These are phyloP conservation scores for Polyploca ridens DNA, from an alignment of 2,888 invertebrate species.

Conservation along the genomic window DNA sequence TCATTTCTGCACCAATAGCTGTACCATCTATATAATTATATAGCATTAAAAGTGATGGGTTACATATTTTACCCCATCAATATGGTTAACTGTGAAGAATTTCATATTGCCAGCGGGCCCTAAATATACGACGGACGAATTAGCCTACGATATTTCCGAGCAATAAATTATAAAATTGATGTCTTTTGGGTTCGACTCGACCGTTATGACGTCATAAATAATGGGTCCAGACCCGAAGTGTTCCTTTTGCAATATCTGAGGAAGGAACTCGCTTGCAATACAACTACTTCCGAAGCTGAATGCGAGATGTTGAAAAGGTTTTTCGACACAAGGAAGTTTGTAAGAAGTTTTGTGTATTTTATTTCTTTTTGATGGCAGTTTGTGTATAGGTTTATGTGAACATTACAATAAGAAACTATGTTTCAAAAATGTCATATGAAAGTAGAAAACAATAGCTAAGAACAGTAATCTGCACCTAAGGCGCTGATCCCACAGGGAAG, in stretches of 20 bases:
- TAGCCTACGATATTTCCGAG: slow-evolving; percentile 70
- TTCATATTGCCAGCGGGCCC: slow-evolving; percentile 44
- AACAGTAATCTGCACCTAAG: no score
- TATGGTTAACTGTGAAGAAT: slow-evolving; percentile 29
- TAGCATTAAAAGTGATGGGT: slow-evolving; percentile 3
- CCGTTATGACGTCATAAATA: slow-evolving; percentile 43
- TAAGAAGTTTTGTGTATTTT: background rate
- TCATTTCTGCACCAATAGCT: slow-evolving; percentile 19
- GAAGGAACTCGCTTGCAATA: slow-evolving; percentile 56
- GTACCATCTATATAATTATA: background rate
- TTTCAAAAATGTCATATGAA: no score
- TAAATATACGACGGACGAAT: slow-evolving; percentile 70
- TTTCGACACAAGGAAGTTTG: slow-evolving; percentile 2
- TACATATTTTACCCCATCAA: slow-evolving; percentile 9
- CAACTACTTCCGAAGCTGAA: slow-evolving; percentile 46
- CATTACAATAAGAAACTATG: no score
- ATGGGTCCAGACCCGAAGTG: slow-evolving; percentile 18
- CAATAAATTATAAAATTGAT: slow-evolving; percentile 75
- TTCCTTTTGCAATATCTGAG: slow-evolving; percentile 48
- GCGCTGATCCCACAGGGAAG: no score
- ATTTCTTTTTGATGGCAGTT: background rate
- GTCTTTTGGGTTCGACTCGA: slow-evolving; percentile 62
- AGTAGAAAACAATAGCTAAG: no score
- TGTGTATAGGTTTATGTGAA: background rate
- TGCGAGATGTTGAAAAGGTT: slow-evolving; percentile 17